Evolutionary conservation across 2,113 vertebrate genomes (phyloP).

Genomic region (Equus quagga): DNA sequence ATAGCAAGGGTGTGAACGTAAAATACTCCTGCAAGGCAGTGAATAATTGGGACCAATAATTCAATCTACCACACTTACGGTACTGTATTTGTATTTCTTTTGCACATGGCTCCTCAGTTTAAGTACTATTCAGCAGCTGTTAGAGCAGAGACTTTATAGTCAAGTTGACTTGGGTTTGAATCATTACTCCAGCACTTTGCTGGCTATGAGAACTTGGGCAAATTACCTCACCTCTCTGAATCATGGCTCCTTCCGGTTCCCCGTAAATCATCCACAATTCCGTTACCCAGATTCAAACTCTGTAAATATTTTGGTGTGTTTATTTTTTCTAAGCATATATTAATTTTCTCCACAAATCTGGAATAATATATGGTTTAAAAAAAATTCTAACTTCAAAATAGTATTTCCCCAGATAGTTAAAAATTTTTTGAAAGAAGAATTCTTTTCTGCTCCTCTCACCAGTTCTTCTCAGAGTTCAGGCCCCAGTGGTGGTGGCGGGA

Average conservation of each 20-base stretch:
- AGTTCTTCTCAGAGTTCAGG: not conserved
- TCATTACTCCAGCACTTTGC: not conserved
- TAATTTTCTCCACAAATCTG: not conserved
- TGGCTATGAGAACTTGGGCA: not conserved
- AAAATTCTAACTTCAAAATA: slow-evolving; percentile 9
- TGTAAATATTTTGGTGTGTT: slow-evolving; percentile 41
- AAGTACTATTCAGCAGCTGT: not conserved
- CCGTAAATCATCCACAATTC: not conserved
- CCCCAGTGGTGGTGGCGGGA: not conserved
- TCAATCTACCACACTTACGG: not conserved
- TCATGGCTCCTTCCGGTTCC: not conserved
- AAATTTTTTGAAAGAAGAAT: not conserved
- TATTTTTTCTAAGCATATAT: slow-evolving; percentile 38
- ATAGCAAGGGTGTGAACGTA: not conserved
- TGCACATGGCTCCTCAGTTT: not conserved
- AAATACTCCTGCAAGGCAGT: not conserved
- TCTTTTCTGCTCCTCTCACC: not conserved
- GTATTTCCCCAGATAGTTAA: not conserved
- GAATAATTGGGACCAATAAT: not conserved
- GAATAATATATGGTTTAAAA: not conserved
- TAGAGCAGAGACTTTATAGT: not conserved
- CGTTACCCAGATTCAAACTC: slow-evolving; percentile 1
- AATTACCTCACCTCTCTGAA: slow-evolving; percentile 19
- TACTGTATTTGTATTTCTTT: not conserved
- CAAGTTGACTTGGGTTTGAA: not conserved